phyloP scores from a whole-genome alignment of 2,113 vertebrate species.

The Willisornis vidua region DNA sequence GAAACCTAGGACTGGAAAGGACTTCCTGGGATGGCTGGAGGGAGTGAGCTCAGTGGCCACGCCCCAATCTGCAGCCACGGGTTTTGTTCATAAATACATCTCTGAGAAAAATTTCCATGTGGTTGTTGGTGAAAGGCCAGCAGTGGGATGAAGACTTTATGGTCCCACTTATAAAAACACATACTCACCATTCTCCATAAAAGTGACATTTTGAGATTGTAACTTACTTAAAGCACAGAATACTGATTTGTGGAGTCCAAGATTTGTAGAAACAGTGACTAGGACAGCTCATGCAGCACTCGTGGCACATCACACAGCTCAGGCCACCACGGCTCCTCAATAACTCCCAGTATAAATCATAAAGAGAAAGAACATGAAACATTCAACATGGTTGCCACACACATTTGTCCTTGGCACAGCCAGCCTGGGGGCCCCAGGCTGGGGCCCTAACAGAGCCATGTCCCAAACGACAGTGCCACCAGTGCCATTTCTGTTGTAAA shows the following conservation, averaged over 20 bases:
- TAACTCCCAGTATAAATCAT: not conserved
- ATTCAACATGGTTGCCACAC: not conserved
- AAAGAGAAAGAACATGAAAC: not conserved
- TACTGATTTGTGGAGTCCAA: not conserved
- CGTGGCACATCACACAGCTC: not conserved
- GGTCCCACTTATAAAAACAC: not conserved
- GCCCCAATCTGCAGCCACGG: not conserved
- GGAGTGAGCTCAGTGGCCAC: not conserved
- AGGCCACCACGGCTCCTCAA: not conserved
- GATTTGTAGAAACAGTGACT: not conserved
- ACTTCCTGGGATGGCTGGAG: not conserved
- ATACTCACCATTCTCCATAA: too few relatives aligned
- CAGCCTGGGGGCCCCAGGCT: not conserved
- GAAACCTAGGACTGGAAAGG: not conserved
- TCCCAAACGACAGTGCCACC: not conserved
- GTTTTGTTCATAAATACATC: not conserved
- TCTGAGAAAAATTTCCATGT: not conserved
- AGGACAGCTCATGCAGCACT: not conserved
- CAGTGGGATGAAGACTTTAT: not conserved
- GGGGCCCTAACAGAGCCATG: fast-evolving
- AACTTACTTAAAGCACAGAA: not conserved
- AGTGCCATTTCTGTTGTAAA: fast-evolving
- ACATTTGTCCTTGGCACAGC: fast-evolving
- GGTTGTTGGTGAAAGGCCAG: not conserved
- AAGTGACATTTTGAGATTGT: not conserved